phyloP scores from a whole-genome alignment of 35 echinoderm and acorn worm species.

The Lytechinus pictus region DNA sequence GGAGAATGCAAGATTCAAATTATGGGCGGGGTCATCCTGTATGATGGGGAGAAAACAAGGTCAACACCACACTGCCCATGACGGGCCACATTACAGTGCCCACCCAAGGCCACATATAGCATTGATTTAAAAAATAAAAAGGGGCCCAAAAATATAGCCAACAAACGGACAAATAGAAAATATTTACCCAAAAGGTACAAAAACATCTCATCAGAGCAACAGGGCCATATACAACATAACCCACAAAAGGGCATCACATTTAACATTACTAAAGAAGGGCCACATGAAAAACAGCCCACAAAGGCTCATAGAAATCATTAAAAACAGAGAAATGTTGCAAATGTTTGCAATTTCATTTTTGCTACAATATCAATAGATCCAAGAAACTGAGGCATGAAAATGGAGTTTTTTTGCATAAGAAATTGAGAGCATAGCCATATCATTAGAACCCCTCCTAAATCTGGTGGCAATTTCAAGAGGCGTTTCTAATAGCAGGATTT shows the following conservation, averaged over 20 bases:
- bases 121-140: too few species aligned
- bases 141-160: neutral
- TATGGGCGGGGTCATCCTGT: constrained; percentile 90
- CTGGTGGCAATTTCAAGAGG: too few species aligned
- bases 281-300: neutral
- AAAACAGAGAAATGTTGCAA: neutral
- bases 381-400: too few species aligned
- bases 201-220: too few species aligned
- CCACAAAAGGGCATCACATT: neutral
- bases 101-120: neutral
- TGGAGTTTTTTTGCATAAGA: too few species aligned
- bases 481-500: too few species aligned
- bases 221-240: neutral
- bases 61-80: constrained; percentile 3
- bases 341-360: too few species aligned
- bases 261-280: too few species aligned
- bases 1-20: constrained; percentile 89
- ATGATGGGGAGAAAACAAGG: neutral
- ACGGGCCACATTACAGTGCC: neutral
- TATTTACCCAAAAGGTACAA: neutral
- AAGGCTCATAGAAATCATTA: neutral
- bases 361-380: too few species aligned
- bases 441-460: too few species aligned
- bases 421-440: too few species aligned
- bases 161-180: neutral